Base-by-base conservation (phyloP, 2,797 vertebrate species). In the Phalloptychus januarius region DNA sequence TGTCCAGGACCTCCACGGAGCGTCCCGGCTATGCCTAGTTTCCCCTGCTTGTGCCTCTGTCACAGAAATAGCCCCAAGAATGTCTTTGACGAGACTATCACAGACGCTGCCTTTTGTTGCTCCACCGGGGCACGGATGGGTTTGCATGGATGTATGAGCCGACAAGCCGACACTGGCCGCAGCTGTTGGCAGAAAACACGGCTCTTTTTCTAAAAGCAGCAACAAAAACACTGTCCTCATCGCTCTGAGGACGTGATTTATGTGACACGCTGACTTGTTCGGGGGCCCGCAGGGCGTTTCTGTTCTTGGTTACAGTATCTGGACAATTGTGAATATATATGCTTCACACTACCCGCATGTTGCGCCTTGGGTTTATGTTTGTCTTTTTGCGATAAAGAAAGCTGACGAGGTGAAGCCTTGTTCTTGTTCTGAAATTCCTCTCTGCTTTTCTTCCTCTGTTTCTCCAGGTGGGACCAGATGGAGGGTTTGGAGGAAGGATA, bases 71-170 rank as follows among this genome's bases (percentile, higher is more conserved):
- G 88, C 93, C 90, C 86, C 85, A 93, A 94, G 93, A 95, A 95
- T 94, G 93, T 89, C 83, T 94, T 94, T 94, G 93, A 95, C 89
- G 76, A 88, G 84, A 87, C 79, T 89, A 92, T 91, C 84, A 71
- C 90, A 91, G 89, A 91, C 85, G 82, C 87, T 81, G 94, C 84
- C 93, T 94, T 95, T 95, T 95, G 95, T 94, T 92, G 82, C 74
- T 6, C 44, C 61, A 79, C 92, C 71, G 83, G 65, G 71, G 74
- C 85, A n/a, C n/a, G n/a, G n/a, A n/a, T n/a, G n/a, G 74, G 83
- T 88, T 92, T 91, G 89, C 88, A 83, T 84, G 91, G 88, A 81
- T 93, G 92, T 91, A 85, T 86, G 92, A 90, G 52, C 86, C 77
- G 85, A 92, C 95, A 95, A 94, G 94, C 93, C 93, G 63, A 87